Base-by-base conservation (phyloP, 1,140 invertebrate genomes). In the Schlechtendalia chinensis region DNA sequence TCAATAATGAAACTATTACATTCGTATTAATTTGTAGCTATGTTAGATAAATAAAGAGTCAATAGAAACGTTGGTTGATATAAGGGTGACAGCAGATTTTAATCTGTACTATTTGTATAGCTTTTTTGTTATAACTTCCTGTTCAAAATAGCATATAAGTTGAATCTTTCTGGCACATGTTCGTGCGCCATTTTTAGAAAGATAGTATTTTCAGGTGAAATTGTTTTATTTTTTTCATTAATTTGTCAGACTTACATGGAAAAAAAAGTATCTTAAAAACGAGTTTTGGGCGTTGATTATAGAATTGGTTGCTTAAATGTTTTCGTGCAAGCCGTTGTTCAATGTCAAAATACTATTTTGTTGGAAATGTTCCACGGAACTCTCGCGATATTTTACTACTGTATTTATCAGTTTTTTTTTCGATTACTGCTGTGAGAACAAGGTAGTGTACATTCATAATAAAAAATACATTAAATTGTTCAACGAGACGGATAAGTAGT, bases 281-380 rank as follows among this genome's bases (percentile, higher is more conserved):
- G 29, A 16, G 61, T 63, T 63, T 32, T 11, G 29, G 14, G 17
- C 29, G 29, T 19, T 19, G 27, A 32, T 10, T 32, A 19, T 63
- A 19, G 17, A 61, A 32, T 63, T 0, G 61, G 27, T 11, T 32
- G 4, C 3, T 17, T 63, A 16, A 29, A 32, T 63, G 17, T 32
- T 32, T 3, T 17, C 59, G 16, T 12, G 5, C 47, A 50, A 63
- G 8, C 17, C 2, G 61, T 27, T 63, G 61, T 63, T 63, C 2
- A 63, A 63, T 32, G 17, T 63, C 29, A 63, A 63, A 63, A 63
- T 24, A 63, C 17, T 4, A 19, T 63, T 63, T 63, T 63, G 5
- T 63, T 63, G 61, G 27, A 63, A 32, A 32, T 17, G 61, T 63
- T 63, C 61, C 61, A 63, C 27, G 32, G 32, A 8, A 63, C 19